Evolutionary conservation across 2,113 vertebrate genomes (phyloP).

Genomic region (Percopsis transmontana): DNA sequence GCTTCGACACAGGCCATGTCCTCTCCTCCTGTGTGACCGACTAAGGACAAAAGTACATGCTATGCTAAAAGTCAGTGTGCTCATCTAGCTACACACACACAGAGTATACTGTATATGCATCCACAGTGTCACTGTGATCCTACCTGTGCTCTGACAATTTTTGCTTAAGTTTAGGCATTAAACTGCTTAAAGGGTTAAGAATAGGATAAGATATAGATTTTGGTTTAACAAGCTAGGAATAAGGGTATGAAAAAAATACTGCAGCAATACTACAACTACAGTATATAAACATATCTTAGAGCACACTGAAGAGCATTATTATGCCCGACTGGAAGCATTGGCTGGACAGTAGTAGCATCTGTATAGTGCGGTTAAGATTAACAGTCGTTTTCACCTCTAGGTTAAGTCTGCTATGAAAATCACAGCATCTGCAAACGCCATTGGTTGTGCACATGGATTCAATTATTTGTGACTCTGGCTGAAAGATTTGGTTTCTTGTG

Average conservation of each 20-base stretch:
- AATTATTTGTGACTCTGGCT: conserved; percentile 22
- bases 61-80: background rate
- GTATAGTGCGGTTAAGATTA: conserved; percentile 35
- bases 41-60: background rate
- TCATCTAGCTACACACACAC: background rate
- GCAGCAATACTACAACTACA: no score
- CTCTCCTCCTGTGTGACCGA: background rate
- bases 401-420: conserved; percentile 39
- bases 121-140: no score
- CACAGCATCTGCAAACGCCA: conserved; percentile 48
- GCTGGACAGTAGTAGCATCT: conserved; percentile 29
- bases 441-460: conserved; percentile 33
- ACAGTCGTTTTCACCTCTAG: conserved; percentile 38
- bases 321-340: no score
- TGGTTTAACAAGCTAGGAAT: no score
- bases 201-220: no score
- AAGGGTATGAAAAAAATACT: no score
- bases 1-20: background rate
- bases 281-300: no score
- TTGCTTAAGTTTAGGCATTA: no score
- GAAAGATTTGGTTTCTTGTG: conserved; percentile 26
- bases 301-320: no score
- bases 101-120: background rate
- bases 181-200: no score
- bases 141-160: no score